Base-by-base conservation (phyloP, 2,797 vertebrate genomes). In the Thripadectes ignobilis region DNA sequence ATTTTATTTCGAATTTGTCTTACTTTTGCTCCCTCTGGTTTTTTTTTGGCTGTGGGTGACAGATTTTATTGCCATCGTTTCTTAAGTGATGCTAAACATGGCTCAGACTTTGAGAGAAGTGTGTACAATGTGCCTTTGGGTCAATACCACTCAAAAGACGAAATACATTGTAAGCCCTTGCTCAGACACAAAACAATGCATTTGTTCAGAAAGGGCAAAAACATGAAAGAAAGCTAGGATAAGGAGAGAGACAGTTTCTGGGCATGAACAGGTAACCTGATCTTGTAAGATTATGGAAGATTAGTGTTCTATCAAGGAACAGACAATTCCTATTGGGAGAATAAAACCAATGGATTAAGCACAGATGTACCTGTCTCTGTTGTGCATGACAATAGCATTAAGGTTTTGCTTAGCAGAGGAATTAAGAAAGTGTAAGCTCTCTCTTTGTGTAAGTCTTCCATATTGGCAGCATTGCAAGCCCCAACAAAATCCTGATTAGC, bases 231-330 rank as follows among this genome's bases (percentile, higher is more conserved):
- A 74, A 88, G 43, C 20, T 34, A 84, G 87, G 95, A 93, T 97
- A 94, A 97, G 24, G 83, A 81, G 6, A 88, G 95, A 97, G 97
- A 97, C 96, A 91, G 96, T 97, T 98, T 97, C 95, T 97, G 94
- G 97, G 88, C 92, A 96, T 97, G 97, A 97, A 97, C 82, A 96
- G 95, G 97, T 98, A 98, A 98, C 89, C 79, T 92, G 97, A 98
- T 97, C 97, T 97, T 97, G 89, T 81, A 91, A 97, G 97, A 98
- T 98, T 97, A 96, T 90, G 27, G 21, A 93, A 98, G 97, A 98
- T 98, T 96, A 97, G 81, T 76, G 49, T 79, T 96, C 92, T 96
- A 94, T 97, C 96, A 94, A 93, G 96, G 58, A 93, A 86, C 68
- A 95, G 89, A 94, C 89, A 76, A 94, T 96, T 96, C 89, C 85